A percentile compares a stretch with the other conserved stretches of the same genome.
Conservation (phyloP, 2,888 invertebrate species). For the Chironomus tentans region DNA sequence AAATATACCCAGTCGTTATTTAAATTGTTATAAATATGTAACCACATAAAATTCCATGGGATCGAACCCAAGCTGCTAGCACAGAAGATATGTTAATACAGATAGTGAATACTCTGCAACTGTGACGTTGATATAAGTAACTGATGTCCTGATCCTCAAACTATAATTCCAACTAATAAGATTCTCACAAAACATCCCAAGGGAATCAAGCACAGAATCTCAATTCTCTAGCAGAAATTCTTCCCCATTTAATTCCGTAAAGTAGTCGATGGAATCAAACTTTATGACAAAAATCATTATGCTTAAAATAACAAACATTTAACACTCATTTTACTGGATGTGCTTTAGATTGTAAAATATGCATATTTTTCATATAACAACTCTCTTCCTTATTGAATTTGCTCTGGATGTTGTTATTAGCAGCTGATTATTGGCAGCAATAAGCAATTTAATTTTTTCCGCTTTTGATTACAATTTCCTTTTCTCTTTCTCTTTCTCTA, state of each 20-base stretch:
- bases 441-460: constrained; percentile 21
- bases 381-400: neutral
- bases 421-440: constrained; percentile 23
- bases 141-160: too few relatives aligned
- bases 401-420: neutral
- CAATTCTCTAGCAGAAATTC: neutral
- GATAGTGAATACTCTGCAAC: too few relatives aligned
- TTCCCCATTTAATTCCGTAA: neutral
- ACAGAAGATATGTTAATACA: too few relatives aligned
- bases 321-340: neutral
- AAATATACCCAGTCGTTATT: too few relatives aligned
- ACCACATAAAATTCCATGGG: too few relatives aligned
- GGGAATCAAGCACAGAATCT: neutral
- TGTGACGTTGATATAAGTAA: too few relatives aligned
- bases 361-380: neutral
- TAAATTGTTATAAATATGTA: too few relatives aligned
- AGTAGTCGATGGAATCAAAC: neutral
- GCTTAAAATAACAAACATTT: neutral
- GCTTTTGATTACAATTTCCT: neutral
- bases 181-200: too few relatives aligned
- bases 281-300: neutral
- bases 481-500: too few relatives aligned
- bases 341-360: neutral
- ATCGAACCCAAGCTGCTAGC: too few relatives aligned
- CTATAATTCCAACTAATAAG: too few relatives aligned